Evolutionary conservation across 2,113 vertebrate species (phyloP), one percentile per base, ranked within the genome.

Genomic region (Dolichallabes microphthalmus): DNA sequence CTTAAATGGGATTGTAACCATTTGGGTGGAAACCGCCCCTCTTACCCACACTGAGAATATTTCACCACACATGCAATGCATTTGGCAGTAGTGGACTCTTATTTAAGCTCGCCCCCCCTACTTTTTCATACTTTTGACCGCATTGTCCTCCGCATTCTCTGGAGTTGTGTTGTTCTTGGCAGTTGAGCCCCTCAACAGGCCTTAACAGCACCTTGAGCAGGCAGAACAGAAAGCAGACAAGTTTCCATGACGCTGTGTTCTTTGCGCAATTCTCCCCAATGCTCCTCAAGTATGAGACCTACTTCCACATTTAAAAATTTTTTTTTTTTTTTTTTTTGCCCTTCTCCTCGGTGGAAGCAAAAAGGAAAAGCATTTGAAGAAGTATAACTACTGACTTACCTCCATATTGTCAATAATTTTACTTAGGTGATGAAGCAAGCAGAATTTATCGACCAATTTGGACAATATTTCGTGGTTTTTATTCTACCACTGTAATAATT

Each of bases 231-330:
- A 87, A 84, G 74, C 90, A 87, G 84, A 87, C 82, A 61, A 61
- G 82, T 91, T 89, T 91, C 90, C 90, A 87, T 91, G 88, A 91
- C 85, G 87, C 84, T 88, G 88, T 83, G 86, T 81, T 86, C 60
- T 78, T 81, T 90, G 86, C 66, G 75, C 85, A 88, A 85, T 82
- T 80, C 85, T 69, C n/a, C 76, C 69, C 80, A 63, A 52, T 87
- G 55, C 50, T 66, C 82, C 69, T 82, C n/a, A 69, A 86, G 73
- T 78, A 84, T 78, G 73, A 79, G 80, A 61, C 50, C 35, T 69
- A 82, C 78, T 74, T 87, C 83, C 79, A 87, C 84, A 35, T 35
- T 35, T n/a, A n/a, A n/a, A n/a, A n/a, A n/a, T n/a, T 35, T 35
- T 35, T 35, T 2, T 35, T 35, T 35, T 35, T 35, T 2, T 35